These are phyloP conservation scores for Paracentrotus lividus DNA, from an alignment of 53 echinoderm and acorn worm genomes.

Conservation along the genomic window DNA sequence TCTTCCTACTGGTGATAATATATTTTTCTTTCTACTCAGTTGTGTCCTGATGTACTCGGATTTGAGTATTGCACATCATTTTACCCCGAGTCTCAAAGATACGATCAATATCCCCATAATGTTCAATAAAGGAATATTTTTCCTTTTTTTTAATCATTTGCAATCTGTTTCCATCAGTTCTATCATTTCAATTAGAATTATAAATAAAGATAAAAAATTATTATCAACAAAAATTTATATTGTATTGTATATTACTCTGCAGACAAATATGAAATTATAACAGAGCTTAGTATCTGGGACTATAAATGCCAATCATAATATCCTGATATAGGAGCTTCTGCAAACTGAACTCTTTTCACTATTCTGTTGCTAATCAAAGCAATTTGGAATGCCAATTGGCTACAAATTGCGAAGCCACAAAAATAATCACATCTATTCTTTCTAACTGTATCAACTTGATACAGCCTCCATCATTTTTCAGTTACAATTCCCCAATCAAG, in stretches of 20 bases:
- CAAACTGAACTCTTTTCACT: neutral
- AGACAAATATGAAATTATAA: too few relatives aligned
- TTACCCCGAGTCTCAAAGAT: neutral
- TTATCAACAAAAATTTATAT: too few relatives aligned
- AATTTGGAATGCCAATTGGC: conserved; percentile 25
- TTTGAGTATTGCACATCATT: neutral
- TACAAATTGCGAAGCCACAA: conserved; percentile 10
- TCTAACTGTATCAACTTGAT: neutral
- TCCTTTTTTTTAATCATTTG: neutral
- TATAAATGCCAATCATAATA: conserved; percentile 35
- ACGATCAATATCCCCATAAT: neutral
- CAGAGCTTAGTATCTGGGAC: neutral
- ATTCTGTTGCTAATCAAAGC: conserved; percentile 24
- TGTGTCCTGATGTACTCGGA: neutral
- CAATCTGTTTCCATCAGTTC: neutral
- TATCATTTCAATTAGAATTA: too few relatives aligned
- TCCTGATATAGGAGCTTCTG: neutral
- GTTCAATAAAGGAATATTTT: neutral
- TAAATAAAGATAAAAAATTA: too few relatives aligned
- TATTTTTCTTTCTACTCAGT: neutral
- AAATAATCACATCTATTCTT: neutral
- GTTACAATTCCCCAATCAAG: conserved; percentile 16
- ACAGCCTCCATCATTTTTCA: conserved; percentile 1
- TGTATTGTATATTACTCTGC: too few relatives aligned
- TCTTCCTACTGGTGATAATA: neutral